A percentile compares a stretch with the other conserved stretches of the same genome.
Conservation (phyloP, 2,113 vertebrate species). For the Pomatostomus ruficeps region DNA sequence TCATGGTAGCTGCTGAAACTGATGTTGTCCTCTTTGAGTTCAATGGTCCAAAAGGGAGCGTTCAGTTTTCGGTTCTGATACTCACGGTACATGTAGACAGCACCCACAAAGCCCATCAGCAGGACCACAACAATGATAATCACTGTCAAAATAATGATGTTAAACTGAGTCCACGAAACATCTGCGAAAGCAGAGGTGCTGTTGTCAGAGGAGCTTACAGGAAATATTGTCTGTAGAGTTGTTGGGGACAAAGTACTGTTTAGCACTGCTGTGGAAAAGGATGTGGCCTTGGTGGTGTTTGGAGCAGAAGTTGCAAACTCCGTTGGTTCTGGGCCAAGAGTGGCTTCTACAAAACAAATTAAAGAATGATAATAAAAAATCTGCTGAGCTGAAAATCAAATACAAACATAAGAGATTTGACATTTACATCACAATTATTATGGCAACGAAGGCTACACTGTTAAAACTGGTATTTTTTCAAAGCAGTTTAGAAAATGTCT, state of each 20-base stretch:
- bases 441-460: neutral
- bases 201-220: conserved; percentile 82
- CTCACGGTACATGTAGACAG: conserved; percentile 93
- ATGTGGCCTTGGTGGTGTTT: conserved; percentile 56
- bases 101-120: conserved; percentile 92
- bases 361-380: conserved; percentile 7
- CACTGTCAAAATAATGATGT: conserved; percentile 93
- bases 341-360: conserved; percentile 70
- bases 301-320: conserved; percentile 66
- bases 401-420: neutral
- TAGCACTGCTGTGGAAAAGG: conserved; percentile 56
- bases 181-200: conserved; percentile 84
- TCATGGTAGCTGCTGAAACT: conserved; percentile 99
- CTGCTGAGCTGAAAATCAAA: neutral
- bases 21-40: conserved; percentile 98
- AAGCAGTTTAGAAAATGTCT: neutral
- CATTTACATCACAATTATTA: neutral
- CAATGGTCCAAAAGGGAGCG: conserved; percentile 99
- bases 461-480: neutral
- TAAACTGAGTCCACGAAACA: conserved; percentile 97
- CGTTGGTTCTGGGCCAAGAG: conserved; percentile 48
- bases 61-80: conserved; percentile 97
- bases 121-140: conserved; percentile 93
- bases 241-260: conserved; percentile 68
- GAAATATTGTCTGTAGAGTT: conserved; percentile 75